These are phyloP conservation scores for Caretta caretta DNA, from an alignment of 2,113 vertebrate genomes.

Conservation along the genomic window DNA sequence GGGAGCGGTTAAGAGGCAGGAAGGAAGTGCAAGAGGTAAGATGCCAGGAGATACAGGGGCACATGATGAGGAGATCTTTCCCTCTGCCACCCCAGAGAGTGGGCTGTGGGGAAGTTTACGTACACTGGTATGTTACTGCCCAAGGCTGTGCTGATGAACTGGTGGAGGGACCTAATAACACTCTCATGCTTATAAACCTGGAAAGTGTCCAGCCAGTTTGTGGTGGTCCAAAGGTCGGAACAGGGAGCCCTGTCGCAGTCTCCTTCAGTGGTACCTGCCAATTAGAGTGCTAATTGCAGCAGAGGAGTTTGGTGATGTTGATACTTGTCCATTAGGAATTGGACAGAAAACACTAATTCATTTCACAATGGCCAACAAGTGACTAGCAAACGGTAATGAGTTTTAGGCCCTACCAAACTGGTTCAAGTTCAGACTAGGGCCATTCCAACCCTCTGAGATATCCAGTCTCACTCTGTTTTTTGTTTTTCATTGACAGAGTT, in stretches of 20 bases:
- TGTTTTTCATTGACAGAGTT: neutral
- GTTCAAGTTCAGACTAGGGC: neutral
- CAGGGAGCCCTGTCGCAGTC: neutral
- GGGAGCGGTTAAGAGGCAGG: too few species aligned
- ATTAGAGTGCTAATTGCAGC: neutral
- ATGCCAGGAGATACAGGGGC: too few species aligned
- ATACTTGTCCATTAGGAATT: neutral
- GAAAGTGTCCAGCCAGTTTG: neutral
- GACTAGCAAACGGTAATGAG: neutral
- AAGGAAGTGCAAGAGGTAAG: too few species aligned
- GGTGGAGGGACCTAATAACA: neutral
- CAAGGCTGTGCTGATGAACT: neutral
- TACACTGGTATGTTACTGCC: neutral
- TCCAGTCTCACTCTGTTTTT: neutral
- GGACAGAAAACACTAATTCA: neutral
- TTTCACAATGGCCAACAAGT: neutral
- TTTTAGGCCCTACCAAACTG: neutral
- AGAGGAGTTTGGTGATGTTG: neutral
- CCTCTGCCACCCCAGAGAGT: neutral
- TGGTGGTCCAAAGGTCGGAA: neutral
- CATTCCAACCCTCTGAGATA: neutral
- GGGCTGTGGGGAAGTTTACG: neutral
- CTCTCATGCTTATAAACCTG: neutral
- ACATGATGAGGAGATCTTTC: neutral
- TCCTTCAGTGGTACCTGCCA: neutral